Percentiles rank a stretch among this genome's conserved stretches.
Conservation (phyloP, 1,140 invertebrate species). For the Bombus waltoni region DNA sequence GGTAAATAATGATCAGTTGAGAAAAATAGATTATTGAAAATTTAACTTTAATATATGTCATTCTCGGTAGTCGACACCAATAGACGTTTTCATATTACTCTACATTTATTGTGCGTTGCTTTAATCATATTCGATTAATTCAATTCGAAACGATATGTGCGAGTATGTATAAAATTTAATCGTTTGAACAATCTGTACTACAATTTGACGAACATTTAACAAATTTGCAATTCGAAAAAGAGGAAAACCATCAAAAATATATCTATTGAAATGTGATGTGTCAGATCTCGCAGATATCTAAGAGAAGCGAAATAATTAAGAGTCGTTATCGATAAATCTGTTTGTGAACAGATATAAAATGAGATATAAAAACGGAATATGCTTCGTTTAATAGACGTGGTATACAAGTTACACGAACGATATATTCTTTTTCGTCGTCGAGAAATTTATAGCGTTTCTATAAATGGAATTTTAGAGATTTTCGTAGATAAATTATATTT, state of each 20-base stretch:
- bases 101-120: neutral
- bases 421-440: neutral
- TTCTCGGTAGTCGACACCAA: too few relatives aligned
- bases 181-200: neutral
- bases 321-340: neutral
- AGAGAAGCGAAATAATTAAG: neutral
- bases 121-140: neutral
- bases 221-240: neutral
- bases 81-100: neutral
- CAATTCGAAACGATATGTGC: neutral
- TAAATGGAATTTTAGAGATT: neutral
- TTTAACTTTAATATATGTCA: neutral
- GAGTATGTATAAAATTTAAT: neutral
- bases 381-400: neutral
- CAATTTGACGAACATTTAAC: neutral
- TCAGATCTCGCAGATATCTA: neutral
- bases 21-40: neutral
- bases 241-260: slow-evolving; percentile 7
- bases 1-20: neutral
- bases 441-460: neutral
- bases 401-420: neutral
- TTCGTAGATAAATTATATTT: neutral
- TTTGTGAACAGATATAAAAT: too few relatives aligned
- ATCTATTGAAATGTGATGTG: neutral
- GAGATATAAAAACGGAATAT: neutral